Evolutionary conservation across 1,140 invertebrate species (phyloP), one percentile per base, ranked within the genome.

Genomic region (Sitophilus oryzae): DNA sequence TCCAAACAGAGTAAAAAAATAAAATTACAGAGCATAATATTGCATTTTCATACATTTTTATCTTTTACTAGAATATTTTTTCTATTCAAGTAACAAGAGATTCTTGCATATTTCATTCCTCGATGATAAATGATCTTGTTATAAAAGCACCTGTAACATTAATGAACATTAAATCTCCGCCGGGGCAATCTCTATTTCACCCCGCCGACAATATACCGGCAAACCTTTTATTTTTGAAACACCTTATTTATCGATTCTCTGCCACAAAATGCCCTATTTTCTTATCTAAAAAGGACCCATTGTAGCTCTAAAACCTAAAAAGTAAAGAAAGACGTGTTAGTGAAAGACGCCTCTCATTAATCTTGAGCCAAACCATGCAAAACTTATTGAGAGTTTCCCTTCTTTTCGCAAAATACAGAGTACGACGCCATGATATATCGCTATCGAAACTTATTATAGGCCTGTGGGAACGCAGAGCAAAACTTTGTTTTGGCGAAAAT

Each of bases 401-500:
- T 56, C 35, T 19, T 23, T 22, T 44, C 18, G 20, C 23, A 38
- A 58, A 57, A 66, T 63, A 60, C 47, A 61, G 37, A 49, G 25
- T 37, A 18, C 59, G 59, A 58, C 49, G 61, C 61, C 66, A 67
- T 69, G 66, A 70, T 70, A 70, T 68, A 70, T 70, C 61, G 66
- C 60, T 69, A 69, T 68, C 65, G 66, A 66, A 71, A 71, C 66
- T 71, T 70, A 66, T 69, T 68, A 69, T 69, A 67, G 69, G 66
- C 66, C 66, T 59, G 54, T 48, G 69, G 67, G 64, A 68, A 63
- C 52, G 30, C 19, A 34, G 25, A 19, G 52, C 18, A 37, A 55
- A 55, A 62, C 52, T 60, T 54, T 56, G 52, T 52, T 62, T 47
- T 54, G 55, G 37, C 40, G 56, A 58, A 61, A 47, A 51, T 59